phyloP scores from a whole-genome alignment of 1,140 invertebrate genomes.

The Lordiphosa mommai region DNA sequence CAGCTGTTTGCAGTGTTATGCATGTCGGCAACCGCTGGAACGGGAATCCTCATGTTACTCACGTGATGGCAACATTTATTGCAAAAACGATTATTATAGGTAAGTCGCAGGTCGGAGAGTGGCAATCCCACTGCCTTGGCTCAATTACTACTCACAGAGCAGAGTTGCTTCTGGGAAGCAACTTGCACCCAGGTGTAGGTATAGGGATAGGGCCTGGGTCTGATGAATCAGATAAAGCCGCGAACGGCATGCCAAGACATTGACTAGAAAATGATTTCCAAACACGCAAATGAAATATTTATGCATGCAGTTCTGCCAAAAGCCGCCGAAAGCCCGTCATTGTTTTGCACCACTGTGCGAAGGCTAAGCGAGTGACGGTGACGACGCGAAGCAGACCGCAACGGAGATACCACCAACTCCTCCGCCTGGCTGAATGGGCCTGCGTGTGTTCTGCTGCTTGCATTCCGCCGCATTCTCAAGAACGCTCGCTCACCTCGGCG shows the following conservation, averaged over 20 bases:
- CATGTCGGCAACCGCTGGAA: slow-evolving; percentile 93
- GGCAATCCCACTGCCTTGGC: slow-evolving; percentile 16
- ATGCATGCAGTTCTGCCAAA: slow-evolving; percentile 45
- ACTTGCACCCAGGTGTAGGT: not conserved
- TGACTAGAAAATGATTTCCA: slow-evolving; percentile 78
- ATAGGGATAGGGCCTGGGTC: slow-evolving; percentile 3
- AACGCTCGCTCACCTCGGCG: slow-evolving; percentile 48
- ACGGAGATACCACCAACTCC: slow-evolving; percentile 39
- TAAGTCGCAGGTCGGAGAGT: slow-evolving; percentile 81
- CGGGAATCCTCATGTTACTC: slow-evolving; percentile 96
- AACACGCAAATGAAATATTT: slow-evolving; percentile 75
- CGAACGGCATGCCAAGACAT: slow-evolving; percentile 76
- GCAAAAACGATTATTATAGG: slow-evolving; percentile 98
- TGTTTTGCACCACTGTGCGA: slow-evolving; percentile 64
- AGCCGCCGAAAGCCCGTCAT: slow-evolving; percentile 29
- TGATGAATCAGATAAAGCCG: slow-evolving; percentile 75
- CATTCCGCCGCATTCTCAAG: slow-evolving; percentile 55
- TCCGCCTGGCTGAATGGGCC: slow-evolving; percentile 45
- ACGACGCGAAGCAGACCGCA: slow-evolving; percentile 65
- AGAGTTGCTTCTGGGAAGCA: slow-evolving; percentile 25
- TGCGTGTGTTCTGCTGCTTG: slow-evolving; percentile 71
- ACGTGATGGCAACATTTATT: slow-evolving; percentile 96
- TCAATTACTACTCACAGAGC: slow-evolving; percentile 18
- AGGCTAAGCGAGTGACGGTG: slow-evolving; percentile 36
- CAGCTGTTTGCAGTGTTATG: slow-evolving; percentile 93